phyloP scores from a whole-genome alignment of 2,113 vertebrate genomes.

The Elephas maximus region DNA sequence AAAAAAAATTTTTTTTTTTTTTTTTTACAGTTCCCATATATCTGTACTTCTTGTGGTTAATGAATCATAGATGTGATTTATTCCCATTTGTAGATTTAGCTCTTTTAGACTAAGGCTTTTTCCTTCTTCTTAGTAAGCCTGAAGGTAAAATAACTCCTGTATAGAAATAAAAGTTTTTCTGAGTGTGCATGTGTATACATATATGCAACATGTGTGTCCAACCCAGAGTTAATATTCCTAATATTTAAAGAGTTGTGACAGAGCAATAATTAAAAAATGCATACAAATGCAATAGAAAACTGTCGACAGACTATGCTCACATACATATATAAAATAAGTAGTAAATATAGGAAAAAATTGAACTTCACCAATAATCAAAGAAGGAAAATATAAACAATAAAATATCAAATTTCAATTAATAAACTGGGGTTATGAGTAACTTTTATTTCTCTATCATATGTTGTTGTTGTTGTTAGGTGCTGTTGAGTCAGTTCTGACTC shows the following conservation, averaged over 20 bases:
- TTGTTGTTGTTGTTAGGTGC: no score
- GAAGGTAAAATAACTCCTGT: neutral
- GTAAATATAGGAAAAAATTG: neutral
- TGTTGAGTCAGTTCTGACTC: no score
- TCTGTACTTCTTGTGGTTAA: rapidly evolving
- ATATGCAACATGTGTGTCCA: rapidly evolving
- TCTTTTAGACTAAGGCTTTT: neutral
- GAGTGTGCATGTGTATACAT: neutral
- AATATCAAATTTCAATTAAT: neutral
- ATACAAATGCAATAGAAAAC: neutral
- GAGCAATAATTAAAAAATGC: neutral
- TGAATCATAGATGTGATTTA: neutral
- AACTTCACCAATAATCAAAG: neutral
- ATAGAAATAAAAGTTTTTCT: no score
- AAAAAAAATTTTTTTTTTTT: no score
- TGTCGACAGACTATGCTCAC: no score
- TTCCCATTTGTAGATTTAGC: neutral
- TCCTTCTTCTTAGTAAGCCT: neutral
- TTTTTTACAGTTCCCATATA: neutral
- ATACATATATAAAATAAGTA: neutral
- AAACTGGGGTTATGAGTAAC: neutral
- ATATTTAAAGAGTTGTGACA: neutral
- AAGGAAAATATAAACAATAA: neutral
- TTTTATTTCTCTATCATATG: neutral
- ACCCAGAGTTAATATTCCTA: neutral